Evolutionary conservation across 1,140 invertebrate genomes (phyloP).

Genomic region (Drosophila serrata): DNA sequence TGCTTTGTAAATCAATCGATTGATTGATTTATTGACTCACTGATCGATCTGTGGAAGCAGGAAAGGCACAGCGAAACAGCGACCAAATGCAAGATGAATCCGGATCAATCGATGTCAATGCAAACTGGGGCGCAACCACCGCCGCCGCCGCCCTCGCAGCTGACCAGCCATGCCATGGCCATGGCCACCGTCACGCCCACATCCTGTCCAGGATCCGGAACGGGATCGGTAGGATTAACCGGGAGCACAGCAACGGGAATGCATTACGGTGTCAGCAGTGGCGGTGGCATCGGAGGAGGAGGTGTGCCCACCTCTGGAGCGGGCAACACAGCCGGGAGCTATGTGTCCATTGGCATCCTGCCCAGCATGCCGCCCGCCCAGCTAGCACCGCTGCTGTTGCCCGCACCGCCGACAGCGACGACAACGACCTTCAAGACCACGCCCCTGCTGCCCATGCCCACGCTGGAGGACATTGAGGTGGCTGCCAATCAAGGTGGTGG

Average conservation of each 20-base stretch:
- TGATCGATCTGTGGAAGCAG: conserved; percentile 12
- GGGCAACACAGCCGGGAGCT: conserved; percentile 53
- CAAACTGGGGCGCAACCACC: conserved; percentile 58
- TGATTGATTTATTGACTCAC: background rate
- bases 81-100: conserved; percentile 78
- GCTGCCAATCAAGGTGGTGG: conserved; percentile 24
- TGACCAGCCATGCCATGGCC: conserved; percentile 45
- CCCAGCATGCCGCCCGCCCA: conserved; percentile 52
- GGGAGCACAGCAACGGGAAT: conserved; percentile 5
- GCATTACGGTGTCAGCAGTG: background rate
- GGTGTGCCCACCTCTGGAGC: conserved; percentile 45
- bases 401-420: conserved; percentile 44
- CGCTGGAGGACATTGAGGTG: conserved; percentile 75
- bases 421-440: conserved; percentile 69
- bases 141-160: conserved; percentile 66
- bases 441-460: conserved; percentile 73
- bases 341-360: conserved; percentile 69
- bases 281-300: background rate
- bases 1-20: background rate
- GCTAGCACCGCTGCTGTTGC: conserved; percentile 50
- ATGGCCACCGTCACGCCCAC: conserved; percentile 16
- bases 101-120: conserved; percentile 66
- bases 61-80: conserved; percentile 36
- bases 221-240: background rate
- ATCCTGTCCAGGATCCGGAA: background rate